phyloP scores from a whole-genome alignment of 2,113 vertebrate genomes.

The Carollia perspicillata region DNA sequence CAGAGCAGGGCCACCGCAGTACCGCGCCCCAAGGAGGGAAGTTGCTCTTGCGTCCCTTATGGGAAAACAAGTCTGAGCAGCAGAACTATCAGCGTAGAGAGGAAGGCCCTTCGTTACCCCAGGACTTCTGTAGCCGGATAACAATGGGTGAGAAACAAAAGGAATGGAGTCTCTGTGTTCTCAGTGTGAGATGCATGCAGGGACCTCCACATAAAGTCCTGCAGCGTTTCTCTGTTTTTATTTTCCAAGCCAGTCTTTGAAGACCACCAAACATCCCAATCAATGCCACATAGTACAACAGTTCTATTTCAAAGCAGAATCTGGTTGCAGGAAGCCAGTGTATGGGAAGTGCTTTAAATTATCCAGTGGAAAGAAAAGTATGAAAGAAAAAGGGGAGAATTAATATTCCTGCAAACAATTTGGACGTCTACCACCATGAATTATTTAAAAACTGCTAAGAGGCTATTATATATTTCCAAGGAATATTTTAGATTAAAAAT shows the following conservation, averaged over 20 bases:
- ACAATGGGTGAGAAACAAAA: not conserved
- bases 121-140: not conserved
- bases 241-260: not conserved
- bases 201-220: not conserved
- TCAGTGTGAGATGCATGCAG: not conserved
- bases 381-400: not conserved
- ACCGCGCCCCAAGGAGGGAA: not conserved
- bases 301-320: conserved; percentile 53
- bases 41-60: not conserved
- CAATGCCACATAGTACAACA: not conserved
- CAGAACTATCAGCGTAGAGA: not conserved
- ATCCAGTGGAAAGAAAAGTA: conserved; percentile 57
- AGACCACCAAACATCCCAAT: not conserved
- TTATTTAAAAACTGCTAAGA: conserved; percentile 66
- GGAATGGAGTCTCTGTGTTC: not conserved
- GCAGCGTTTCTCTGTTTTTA: not conserved
- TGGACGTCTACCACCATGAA: conserved; percentile 54
- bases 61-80: not conserved
- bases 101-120: not conserved
- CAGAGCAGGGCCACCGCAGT: not conserved
- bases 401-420: conserved; percentile 58
- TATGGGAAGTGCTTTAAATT: not conserved
- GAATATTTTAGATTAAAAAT: conserved; percentile 63
- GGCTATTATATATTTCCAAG: conserved; percentile 14
- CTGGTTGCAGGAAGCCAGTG: conserved; percentile 35